Percentiles rank a stretch among this genome's conserved stretches.
Conservation (phyloP, 2,888 invertebrate genomes). For the Choristoneura rosaceana region DNA sequence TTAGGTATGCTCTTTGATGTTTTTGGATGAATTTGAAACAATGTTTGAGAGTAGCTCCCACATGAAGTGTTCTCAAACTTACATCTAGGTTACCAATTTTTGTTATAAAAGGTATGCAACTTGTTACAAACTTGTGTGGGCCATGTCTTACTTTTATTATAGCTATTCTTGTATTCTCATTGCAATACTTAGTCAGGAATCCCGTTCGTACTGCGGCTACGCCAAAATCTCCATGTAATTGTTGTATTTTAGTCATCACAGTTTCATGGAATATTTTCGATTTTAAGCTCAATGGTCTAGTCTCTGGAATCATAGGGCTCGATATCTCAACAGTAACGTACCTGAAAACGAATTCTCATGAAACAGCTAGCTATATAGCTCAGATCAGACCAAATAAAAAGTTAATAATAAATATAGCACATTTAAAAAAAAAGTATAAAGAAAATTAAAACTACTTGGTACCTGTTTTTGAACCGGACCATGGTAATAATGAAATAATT, state of each 20-base stretch:
- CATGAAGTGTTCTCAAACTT: constrained; percentile 88
- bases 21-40: constrained; percentile 90
- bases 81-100: constrained; percentile 87
- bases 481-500: constrained; percentile 50
- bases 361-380: neutral
- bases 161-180: constrained; percentile 90
- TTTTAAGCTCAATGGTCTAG: constrained; percentile 80
- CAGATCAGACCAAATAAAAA: neutral
- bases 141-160: constrained; percentile 90
- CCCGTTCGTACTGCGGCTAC: constrained; percentile 89
- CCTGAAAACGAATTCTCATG: constrained; percentile 68
- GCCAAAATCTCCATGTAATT: constrained; percentile 91
- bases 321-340: constrained; percentile 89
- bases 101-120: constrained; percentile 89
- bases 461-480: constrained; percentile 90
- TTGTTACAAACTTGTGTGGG: constrained; percentile 89
- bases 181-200: constrained; percentile 92
- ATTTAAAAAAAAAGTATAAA: neutral
- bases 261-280: constrained; percentile 83
- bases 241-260: constrained; percentile 87
- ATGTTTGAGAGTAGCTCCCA: constrained; percentile 92
- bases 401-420: too few relatives aligned
- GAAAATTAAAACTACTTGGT: constrained; percentile 38
- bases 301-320: constrained; percentile 76
- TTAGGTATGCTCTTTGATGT: constrained; percentile 88